These are phyloP conservation scores for Trinorchestia longiramus DNA, from an alignment of 1,140 invertebrate species.

Conservation along the genomic window DNA sequence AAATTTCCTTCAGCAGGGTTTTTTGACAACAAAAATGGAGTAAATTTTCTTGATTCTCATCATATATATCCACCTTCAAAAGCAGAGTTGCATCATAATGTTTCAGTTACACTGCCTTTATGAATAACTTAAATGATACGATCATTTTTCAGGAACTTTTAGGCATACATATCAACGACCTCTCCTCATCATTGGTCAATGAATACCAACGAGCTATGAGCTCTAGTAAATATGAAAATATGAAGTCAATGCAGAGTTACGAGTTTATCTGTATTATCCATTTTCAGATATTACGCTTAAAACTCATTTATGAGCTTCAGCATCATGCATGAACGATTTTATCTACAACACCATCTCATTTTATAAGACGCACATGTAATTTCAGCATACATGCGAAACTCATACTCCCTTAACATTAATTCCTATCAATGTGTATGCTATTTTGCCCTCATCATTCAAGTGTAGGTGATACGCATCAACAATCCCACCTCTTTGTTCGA, in stretches of 20 bases:
- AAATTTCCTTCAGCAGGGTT: no score
- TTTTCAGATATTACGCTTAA: not conserved
- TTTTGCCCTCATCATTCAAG: not conserved
- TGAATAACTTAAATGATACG: no score
- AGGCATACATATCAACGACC: no score
- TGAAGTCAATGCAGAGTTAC: not conserved
- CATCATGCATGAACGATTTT: not conserved
- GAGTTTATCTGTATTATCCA: not conserved
- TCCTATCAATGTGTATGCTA: not conserved
- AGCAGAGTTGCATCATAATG: no score
- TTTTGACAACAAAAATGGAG: no score
- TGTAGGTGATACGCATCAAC: not conserved
- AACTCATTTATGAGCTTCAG: not conserved
- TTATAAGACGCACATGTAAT: not conserved
- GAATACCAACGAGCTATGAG: no score
- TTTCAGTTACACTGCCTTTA: no score
- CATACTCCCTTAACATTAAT: not conserved
- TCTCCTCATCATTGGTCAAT: no score
- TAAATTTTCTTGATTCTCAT: no score
- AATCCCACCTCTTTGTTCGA: not conserved
- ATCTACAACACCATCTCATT: not conserved
- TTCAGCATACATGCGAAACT: not conserved
- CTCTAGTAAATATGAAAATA: no score
- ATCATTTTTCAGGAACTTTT: no score
- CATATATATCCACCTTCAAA: no score